These are phyloP conservation scores for Lathronympha strigana DNA, from an alignment of 2,888 invertebrate genomes.

Conservation along the genomic window DNA sequence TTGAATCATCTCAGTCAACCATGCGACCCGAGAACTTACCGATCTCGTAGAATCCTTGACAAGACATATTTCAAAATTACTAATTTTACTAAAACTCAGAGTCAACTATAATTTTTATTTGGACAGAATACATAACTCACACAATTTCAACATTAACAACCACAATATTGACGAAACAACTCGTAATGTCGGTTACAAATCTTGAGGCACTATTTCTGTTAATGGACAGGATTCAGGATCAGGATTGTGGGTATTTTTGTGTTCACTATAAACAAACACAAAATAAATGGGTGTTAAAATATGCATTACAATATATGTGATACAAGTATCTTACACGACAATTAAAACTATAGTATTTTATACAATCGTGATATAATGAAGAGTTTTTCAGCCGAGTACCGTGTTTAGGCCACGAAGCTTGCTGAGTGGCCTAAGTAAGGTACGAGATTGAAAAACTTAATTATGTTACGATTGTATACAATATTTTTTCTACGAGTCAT, in stretches of 20 bases:
- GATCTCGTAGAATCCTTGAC: constrained; percentile 79
- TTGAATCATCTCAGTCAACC: background rate
- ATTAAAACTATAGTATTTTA: too few relatives aligned
- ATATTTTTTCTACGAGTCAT: too few relatives aligned
- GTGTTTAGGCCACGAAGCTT: too few relatives aligned
- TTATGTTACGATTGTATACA: too few relatives aligned
- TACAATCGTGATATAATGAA: too few relatives aligned
- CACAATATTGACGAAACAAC: background rate
- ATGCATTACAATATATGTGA: constrained; percentile 3
- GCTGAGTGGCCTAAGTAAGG: too few relatives aligned
- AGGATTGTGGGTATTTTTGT: constrained; percentile 29
- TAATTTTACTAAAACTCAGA: constrained; percentile 20
- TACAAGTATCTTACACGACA: too few relatives aligned
- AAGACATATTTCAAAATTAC: constrained; percentile 63
- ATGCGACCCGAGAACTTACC: constrained; percentile 64
- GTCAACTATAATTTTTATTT: constrained; percentile 20
- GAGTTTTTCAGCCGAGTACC: too few relatives aligned
- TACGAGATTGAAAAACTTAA: too few relatives aligned
- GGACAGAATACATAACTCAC: constrained; percentile 17
- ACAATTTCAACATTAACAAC: constrained; percentile 11
- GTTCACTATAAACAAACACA: constrained; percentile 44
- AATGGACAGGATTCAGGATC: constrained; percentile 30
- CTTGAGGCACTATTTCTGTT: constrained; percentile 1
- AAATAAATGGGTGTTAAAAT: constrained; percentile 23
- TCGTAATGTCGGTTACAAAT: background rate